Conservation (phyloP, 2,113 vertebrate genomes). For the Tachuris rubrigastra region DNA sequence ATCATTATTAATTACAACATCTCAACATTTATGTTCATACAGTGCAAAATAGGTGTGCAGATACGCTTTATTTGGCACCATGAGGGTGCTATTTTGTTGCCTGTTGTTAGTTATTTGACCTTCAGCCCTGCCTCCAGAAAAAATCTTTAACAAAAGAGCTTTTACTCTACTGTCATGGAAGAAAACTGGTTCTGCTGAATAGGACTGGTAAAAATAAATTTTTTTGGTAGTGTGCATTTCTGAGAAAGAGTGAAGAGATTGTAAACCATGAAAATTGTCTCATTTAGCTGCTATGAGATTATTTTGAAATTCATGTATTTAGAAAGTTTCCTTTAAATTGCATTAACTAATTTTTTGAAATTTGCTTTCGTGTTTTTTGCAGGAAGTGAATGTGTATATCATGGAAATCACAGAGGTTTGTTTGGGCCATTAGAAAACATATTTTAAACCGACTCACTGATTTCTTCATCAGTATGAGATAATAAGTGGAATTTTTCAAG, state of each 20-base stretch:
- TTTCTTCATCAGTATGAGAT: slow-evolving; percentile 16
- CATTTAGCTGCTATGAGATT: neutral
- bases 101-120: neutral
- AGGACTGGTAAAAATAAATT: neutral
- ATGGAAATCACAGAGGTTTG: neutral
- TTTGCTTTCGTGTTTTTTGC: neutral
- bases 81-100: neutral
- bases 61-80: neutral
- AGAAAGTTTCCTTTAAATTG: neutral
- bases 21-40: neutral
- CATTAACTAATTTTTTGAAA: neutral
- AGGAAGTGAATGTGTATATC: neutral
- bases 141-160: neutral
- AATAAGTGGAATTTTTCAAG: slow-evolving; percentile 59
- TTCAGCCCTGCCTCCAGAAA: neutral
- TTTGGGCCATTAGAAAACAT: slow-evolving; percentile 43
- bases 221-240: neutral
- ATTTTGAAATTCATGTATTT: neutral
- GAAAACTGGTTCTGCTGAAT: neutral
- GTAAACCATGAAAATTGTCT: neutral
- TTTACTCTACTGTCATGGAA: neutral
- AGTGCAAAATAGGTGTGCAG: neutral
- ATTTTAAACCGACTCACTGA: neutral
- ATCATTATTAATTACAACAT: neutral
- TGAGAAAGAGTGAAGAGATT: neutral